phyloP scores from a whole-genome alignment of 2,888 invertebrate species.

The Allacma fusca region DNA sequence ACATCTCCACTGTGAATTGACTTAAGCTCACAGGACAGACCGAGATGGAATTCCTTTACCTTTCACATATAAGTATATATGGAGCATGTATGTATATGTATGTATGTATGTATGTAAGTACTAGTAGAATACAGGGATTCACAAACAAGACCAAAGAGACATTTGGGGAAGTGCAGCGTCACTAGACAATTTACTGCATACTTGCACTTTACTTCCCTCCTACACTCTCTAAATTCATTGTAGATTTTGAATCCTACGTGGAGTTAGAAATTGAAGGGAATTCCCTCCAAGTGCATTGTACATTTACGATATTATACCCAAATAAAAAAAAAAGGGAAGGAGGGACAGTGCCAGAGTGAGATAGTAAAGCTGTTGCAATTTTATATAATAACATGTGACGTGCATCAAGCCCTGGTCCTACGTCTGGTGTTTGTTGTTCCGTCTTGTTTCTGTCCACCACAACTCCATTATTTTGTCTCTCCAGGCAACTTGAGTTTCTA shows the following conservation, averaged over 20 bases:
- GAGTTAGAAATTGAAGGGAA: slow-evolving; percentile 11
- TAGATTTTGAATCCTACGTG: background rate
- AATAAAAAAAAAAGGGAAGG: background rate
- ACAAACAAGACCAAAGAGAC: background rate
- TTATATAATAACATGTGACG: slow-evolving; percentile 6
- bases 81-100: too few species aligned
- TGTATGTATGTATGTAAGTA: too few species aligned
- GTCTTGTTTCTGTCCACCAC: slow-evolving; percentile 39
- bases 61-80: background rate
- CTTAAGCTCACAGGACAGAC: background rate
- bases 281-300: background rate
- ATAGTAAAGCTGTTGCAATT: slow-evolving; percentile 8
- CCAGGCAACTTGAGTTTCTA: slow-evolving; percentile 29
- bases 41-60: background rate
- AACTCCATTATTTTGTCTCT: slow-evolving; percentile 42
- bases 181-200: background rate
- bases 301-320: background rate
- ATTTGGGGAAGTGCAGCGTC: slow-evolving; percentile 1
- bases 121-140: background rate
- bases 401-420: background rate
- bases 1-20: background rate
- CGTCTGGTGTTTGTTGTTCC: slow-evolving; percentile 29
- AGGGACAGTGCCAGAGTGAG: background rate
- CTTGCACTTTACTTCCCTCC: too few species aligned
- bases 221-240: background rate